A percentile compares a stretch with the other conserved stretches of the same genome.
phyloP scores from a whole-genome alignment of 2,888 invertebrate genomes.

The Caenorhabditis sp. region DNA sequence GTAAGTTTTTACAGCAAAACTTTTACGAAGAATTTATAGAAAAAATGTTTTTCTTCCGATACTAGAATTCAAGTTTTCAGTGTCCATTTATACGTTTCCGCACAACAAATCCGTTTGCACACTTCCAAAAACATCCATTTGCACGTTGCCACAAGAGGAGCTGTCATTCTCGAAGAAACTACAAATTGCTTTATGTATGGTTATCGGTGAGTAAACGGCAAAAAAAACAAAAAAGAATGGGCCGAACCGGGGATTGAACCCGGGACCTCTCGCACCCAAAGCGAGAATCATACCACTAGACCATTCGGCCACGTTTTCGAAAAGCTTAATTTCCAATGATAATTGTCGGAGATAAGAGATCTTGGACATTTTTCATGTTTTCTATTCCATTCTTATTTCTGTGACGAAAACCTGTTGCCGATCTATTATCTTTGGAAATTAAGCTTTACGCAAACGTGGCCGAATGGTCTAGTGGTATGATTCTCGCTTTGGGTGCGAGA shows the following conservation, averaged over 20 bases:
- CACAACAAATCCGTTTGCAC: constrained; percentile 56
- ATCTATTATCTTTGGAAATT: background rate
- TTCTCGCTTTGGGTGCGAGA: constrained; percentile 71
- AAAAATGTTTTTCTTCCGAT: background rate
- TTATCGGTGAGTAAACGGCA: constrained; percentile 42
- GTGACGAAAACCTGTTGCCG: background rate
- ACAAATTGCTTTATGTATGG: constrained; percentile 29
- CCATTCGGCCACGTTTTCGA: constrained; percentile 50
- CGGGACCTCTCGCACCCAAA: constrained; percentile 71
- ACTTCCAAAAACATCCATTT: constrained; percentile 38
- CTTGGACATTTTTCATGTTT: background rate
- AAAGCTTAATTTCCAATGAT: background rate
- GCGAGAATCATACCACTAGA: constrained; percentile 71
- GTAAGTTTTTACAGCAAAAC: constrained; percentile 19
- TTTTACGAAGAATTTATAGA: background rate
- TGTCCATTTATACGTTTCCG: constrained; percentile 37
- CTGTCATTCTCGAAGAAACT: constrained; percentile 51
- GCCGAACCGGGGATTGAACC: constrained; percentile 51
- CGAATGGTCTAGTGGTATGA: constrained; percentile 71
- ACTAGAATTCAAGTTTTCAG: background rate
- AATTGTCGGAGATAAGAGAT: background rate
- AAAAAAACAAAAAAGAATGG: background rate
- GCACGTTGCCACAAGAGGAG: constrained; percentile 46
- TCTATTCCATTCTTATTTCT: too few relatives aligned
- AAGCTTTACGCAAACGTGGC: constrained; percentile 11